Conservation (phyloP, 64 coral and sea anemone species). For the Actinia tenebrosa region DNA sequence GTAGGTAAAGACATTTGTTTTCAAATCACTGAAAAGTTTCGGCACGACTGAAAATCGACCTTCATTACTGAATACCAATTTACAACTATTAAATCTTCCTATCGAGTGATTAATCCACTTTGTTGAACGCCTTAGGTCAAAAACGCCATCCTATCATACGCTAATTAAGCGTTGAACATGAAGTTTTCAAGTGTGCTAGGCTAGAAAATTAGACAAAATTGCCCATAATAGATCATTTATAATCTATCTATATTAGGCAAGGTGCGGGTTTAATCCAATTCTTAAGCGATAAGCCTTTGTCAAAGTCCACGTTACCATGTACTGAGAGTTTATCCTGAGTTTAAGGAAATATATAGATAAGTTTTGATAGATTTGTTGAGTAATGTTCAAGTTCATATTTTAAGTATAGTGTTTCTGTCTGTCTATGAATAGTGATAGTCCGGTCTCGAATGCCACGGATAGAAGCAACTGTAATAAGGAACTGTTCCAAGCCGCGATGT, state of each 20-base stretch:
- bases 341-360: not conserved
- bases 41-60: not conserved
- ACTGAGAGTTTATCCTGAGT: too few species aligned
- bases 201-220: not conserved
- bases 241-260: not conserved
- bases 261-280: not conserved
- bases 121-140: not conserved
- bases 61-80: not conserved
- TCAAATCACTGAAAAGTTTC: not conserved
- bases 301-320: not conserved
- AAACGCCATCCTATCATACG: not conserved
- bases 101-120: not conserved
- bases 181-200: not conserved
- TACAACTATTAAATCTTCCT: not conserved
- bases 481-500: constrained; percentile 30
- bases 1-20: not conserved
- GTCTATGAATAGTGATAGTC: constrained; percentile 9
- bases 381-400: not conserved
- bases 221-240: not conserved
- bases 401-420: not conserved
- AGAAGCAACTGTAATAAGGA: constrained; percentile 47
- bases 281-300: not conserved
- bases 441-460: constrained; percentile 48
- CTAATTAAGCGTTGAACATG: not conserved
- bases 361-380: not conserved